Conservation (phyloP, 1,140 invertebrate genomes). For the Temnothorax curvispinosus region DNA sequence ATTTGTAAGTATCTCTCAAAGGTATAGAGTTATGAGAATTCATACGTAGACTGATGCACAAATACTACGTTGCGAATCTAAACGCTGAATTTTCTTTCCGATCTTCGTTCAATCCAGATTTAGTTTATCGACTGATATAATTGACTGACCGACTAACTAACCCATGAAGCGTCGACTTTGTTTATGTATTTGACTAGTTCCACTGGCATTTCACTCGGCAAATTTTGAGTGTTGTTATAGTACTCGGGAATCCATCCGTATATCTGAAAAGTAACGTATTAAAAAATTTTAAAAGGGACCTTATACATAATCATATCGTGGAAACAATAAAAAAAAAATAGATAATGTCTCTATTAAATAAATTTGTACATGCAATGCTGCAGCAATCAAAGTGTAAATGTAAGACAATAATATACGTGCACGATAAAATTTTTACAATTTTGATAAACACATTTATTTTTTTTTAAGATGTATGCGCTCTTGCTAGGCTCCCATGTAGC, state of each 20-base stretch:
- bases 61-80: not conserved
- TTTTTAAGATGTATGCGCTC: not conserved
- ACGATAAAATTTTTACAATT: not conserved
- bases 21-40: not conserved
- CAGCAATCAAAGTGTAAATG: not conserved
- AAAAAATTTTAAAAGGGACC: slow-evolving; percentile 16
- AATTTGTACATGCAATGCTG: not conserved
- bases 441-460: not conserved
- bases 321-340: not conserved
- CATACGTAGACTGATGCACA: not conserved
- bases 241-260: slow-evolving; percentile 91
- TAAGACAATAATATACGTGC: not conserved
- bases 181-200: slow-evolving; percentile 88
- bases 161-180: slow-evolving; percentile 68
- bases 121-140: slow-evolving; percentile 57
- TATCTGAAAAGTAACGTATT: slow-evolving; percentile 82
- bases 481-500: not conserved
- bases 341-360: not conserved
- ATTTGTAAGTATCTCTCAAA: not conserved
- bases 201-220: slow-evolving; percentile 90
- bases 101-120: slow-evolving; percentile 39
- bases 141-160: slow-evolving; percentile 73
- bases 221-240: slow-evolving; percentile 87
- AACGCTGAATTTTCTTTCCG: not conserved
- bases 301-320: not conserved